Conservation (phyloP, 1,140 invertebrate species). For the Lamellibrachia luymesi region DNA sequence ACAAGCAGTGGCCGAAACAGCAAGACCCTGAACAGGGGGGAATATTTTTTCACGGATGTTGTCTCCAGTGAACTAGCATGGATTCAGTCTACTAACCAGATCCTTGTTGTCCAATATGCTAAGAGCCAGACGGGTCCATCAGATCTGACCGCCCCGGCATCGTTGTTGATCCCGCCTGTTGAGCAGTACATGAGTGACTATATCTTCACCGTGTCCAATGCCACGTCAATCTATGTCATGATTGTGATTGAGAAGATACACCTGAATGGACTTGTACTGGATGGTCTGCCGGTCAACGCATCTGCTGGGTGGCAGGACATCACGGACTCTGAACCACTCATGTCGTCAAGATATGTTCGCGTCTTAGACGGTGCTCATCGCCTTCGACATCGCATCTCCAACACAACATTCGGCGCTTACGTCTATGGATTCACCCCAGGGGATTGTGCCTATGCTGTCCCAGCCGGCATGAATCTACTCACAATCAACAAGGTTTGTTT, state of each 20-base stretch:
- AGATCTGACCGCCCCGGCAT: background rate
- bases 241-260: conserved; percentile 7
- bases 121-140: background rate
- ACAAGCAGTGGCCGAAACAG: background rate
- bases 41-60: conserved; percentile 6
- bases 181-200: conserved; percentile 15
- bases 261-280: background rate
- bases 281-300: background rate
- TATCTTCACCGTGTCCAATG: background rate
- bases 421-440: conserved; percentile 7
- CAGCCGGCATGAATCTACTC: conserved; percentile 7
- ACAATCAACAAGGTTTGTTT: background rate
- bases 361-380: background rate
- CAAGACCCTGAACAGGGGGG: background rate
- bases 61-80: background rate
- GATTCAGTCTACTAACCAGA: background rate
- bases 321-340: background rate
- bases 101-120: conserved; percentile 13
- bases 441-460: conserved; percentile 14
- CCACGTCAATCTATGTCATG: background rate
- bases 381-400: conserved; percentile 4
- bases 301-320: background rate
- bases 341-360: background rate
- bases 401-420: conserved; percentile 6
- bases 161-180: background rate